Evolutionary conservation across 1,140 invertebrate genomes (phyloP).

Genomic region (Lordiphosa clarofinis): DNA sequence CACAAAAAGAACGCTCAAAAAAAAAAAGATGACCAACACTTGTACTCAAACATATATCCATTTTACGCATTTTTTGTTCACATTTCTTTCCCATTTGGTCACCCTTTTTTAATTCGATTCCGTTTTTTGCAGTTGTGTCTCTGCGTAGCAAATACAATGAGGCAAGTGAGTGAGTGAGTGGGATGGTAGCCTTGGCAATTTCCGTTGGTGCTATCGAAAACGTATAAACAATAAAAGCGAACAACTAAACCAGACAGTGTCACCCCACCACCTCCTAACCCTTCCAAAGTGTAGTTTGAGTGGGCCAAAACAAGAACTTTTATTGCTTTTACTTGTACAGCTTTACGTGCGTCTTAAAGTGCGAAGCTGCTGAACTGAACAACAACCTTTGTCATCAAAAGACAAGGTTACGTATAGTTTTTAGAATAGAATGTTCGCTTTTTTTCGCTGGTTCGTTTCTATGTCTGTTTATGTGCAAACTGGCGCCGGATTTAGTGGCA

Average conservation of each 20-base stretch:
- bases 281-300: slow-evolving; percentile 23
- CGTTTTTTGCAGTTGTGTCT: slow-evolving; percentile 4
- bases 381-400: slow-evolving; percentile 36
- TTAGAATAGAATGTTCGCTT: too few relatives aligned
- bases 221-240: slow-evolving; percentile 70
- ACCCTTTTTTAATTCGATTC: slow-evolving; percentile 55
- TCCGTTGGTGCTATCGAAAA: slow-evolving; percentile 72
- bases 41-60: slow-evolving; percentile 59
- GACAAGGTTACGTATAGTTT: slow-evolving; percentile 29
- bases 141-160: too few relatives aligned
- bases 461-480: slow-evolving; percentile 59
- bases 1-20: slow-evolving; percentile 12
- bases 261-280: slow-evolving; percentile 23
- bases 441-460: slow-evolving; percentile 22
- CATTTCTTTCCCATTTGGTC: slow-evolving; percentile 24
- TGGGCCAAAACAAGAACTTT: slow-evolving; percentile 23
- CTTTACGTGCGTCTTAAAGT: slow-evolving; percentile 44
- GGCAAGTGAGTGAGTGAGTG: not conserved
- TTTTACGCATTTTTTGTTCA: slow-evolving; percentile 60
- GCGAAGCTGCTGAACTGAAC: slow-evolving; percentile 40
- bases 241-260: slow-evolving; percentile 26
- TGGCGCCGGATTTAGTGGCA: slow-evolving; percentile 70
- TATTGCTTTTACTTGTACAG: slow-evolving; percentile 41
- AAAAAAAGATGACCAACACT: slow-evolving; percentile 38
- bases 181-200: slow-evolving; percentile 53